A percentile compares a stretch with the other conserved stretches of the same genome.
Evolutionary conservation across 1,140 invertebrate species (phyloP).

Genomic region (Solenopsis invicta): DNA sequence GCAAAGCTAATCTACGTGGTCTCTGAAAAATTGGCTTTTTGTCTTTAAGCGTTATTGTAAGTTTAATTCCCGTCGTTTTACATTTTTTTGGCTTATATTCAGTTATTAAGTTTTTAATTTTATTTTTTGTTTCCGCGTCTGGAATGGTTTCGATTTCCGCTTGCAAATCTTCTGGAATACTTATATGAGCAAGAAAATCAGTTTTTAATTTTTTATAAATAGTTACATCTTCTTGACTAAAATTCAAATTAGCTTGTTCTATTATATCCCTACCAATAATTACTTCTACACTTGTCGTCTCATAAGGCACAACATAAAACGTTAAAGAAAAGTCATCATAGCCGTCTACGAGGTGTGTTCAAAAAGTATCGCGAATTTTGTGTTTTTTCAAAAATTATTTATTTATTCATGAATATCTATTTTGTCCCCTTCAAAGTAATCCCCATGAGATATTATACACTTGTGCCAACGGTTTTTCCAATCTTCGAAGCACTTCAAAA

Average conservation of each 20-base stretch:
- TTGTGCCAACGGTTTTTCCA: no score
- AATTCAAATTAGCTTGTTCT: conserved; percentile 9
- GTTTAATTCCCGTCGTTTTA: conserved; percentile 3
- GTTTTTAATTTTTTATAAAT: conserved; percentile 5
- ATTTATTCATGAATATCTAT: no score
- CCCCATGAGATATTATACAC: no score
- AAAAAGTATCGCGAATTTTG: no score
- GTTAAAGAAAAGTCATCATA: not conserved
- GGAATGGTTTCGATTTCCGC: not conserved
- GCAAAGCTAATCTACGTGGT: conserved; percentile 16
- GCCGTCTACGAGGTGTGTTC: no score
- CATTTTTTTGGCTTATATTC: conserved; percentile 15
- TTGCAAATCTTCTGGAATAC: not conserved
- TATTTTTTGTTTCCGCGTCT: not conserved
- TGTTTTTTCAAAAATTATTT: no score
- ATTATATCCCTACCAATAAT: conserved; percentile 35
- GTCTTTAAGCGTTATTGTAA: conserved; percentile 25
- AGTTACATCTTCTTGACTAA: not conserved
- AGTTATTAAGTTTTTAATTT: not conserved
- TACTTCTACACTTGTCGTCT: not conserved
- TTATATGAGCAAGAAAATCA: conserved; percentile 23
- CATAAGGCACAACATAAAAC: not conserved
- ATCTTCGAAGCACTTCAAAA: no score
- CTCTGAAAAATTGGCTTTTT: conserved; percentile 2
- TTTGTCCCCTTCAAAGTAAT: no score